Percentiles rank a stretch among this genome's conserved stretches.
Conservation (phyloP, 2,113 vertebrate species). For the Hippocampus mohnikei region DNA sequence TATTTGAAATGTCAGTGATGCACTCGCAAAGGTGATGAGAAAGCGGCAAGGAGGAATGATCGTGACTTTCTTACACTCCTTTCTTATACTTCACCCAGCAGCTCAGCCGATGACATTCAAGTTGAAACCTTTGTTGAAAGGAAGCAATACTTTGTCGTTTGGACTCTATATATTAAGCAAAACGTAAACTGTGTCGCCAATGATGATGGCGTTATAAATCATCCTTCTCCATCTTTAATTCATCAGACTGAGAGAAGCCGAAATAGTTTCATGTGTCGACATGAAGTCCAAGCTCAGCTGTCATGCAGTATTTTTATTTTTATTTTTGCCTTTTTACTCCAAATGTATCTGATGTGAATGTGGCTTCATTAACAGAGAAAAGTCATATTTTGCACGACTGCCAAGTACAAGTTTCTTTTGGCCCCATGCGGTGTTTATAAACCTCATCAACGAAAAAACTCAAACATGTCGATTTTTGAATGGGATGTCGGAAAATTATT, state of each 20-base stretch:
- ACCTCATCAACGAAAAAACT: conserved; percentile 57
- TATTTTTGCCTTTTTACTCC: conserved; percentile 9
- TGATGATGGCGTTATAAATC: neutral
- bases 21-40: conserved; percentile 33
- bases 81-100: too few species aligned
- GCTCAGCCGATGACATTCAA: too few species aligned
- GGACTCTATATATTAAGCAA: too few species aligned
- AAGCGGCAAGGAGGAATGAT: conserved; percentile 39
- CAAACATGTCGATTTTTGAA: conserved; percentile 57
- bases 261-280: conserved; percentile 11
- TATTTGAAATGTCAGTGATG: conserved; percentile 9
- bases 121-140: too few species aligned
- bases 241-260: conserved; percentile 22
- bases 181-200: too few species aligned
- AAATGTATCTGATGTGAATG: conserved; percentile 21
- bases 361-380: conserved; percentile 45
- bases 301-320: conserved; percentile 11
- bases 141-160: too few species aligned
- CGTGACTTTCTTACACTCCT: conserved; percentile 34
- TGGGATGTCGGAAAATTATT: conserved; percentile 67
- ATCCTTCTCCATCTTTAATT: conserved; percentile 7
- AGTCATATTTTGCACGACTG: conserved; percentile 39
- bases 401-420: conserved; percentile 62
- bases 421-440: conserved; percentile 46
- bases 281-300: conserved; percentile 20